Evolutionary conservation across 2,113 vertebrate species (phyloP).

Genomic region (Seriola aureovittata): DNA sequence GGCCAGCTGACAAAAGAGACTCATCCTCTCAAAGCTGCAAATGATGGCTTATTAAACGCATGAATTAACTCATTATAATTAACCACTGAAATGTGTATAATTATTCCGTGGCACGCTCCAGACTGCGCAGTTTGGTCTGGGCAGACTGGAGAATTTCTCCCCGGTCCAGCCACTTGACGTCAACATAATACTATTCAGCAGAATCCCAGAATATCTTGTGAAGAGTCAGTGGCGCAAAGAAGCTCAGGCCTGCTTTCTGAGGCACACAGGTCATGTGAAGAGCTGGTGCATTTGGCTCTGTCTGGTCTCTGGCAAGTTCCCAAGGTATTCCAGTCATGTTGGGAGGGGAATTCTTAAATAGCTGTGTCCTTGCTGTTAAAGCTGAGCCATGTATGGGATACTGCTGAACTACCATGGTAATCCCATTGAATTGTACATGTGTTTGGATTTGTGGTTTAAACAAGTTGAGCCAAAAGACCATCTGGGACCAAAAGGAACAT

Average conservation of each 20-base stretch:
- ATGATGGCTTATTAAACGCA: constrained; percentile 55
- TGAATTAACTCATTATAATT: constrained; percentile 57
- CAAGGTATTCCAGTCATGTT: constrained; percentile 78
- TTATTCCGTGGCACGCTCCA: constrained; percentile 54
- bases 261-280: constrained; percentile 67
- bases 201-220: constrained; percentile 51
- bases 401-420: constrained; percentile 32
- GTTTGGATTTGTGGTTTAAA: constrained; percentile 64
- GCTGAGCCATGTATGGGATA: constrained; percentile 76
- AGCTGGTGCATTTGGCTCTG: constrained; percentile 44
- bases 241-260: constrained; percentile 22
- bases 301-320: constrained; percentile 63
- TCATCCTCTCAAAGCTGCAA: constrained; percentile 29
- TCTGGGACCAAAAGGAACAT: constrained; percentile 15
- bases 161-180: constrained; percentile 36
- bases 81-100: constrained; percentile 46
- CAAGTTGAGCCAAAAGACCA: constrained; percentile 42
- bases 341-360: constrained; percentile 69
- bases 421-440: constrained; percentile 50
- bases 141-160: constrained; percentile 8
- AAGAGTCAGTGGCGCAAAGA: constrained; percentile 34
- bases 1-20: constrained; percentile 40
- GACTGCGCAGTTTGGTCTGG: background rate
- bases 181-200: constrained; percentile 46
- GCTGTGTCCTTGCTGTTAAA: constrained; percentile 47